These are phyloP conservation scores for Rhinella marina DNA, from an alignment of 2,797 vertebrate species.

Conservation along the genomic window DNA sequence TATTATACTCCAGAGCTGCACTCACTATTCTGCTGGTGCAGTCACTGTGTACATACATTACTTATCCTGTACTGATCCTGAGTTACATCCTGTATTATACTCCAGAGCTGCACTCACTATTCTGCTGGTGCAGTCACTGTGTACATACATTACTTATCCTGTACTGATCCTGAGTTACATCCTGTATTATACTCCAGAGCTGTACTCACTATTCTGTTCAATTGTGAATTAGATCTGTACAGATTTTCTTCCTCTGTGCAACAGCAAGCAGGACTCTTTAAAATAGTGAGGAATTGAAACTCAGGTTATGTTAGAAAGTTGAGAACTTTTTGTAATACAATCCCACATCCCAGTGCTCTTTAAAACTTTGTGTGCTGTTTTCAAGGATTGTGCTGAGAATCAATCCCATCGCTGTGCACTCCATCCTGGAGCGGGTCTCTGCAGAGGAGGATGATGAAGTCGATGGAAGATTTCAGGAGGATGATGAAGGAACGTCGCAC, in stretches of 20 bases:
- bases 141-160: no score
- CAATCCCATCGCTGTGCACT: slow-evolving; percentile 91
- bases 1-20: no score
- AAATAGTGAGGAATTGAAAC: background rate
- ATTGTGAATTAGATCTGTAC: background rate
- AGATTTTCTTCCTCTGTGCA: background rate
- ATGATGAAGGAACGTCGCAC: slow-evolving; percentile 93
- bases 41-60: no score
- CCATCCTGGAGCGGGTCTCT: slow-evolving; percentile 92
- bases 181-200: no score
- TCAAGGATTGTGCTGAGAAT: slow-evolving; percentile 91
- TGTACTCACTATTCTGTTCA: no score
- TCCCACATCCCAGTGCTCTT: no score
- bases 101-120: no score
- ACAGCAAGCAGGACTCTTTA: background rate
- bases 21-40: no score
- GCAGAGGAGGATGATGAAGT: slow-evolving; percentile 87
- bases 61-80: no score
- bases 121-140: no score
- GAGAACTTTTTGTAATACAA: background rate
- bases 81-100: no score
- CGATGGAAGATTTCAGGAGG: slow-evolving; percentile 87
- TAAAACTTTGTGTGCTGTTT: background rate
- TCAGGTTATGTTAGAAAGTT: background rate
- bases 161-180: no score